Percentiles rank a stretch among this genome's conserved stretches.
Evolutionary conservation across 2,888 invertebrate genomes (phyloP).

Genomic region (Dynastes tityus): DNA sequence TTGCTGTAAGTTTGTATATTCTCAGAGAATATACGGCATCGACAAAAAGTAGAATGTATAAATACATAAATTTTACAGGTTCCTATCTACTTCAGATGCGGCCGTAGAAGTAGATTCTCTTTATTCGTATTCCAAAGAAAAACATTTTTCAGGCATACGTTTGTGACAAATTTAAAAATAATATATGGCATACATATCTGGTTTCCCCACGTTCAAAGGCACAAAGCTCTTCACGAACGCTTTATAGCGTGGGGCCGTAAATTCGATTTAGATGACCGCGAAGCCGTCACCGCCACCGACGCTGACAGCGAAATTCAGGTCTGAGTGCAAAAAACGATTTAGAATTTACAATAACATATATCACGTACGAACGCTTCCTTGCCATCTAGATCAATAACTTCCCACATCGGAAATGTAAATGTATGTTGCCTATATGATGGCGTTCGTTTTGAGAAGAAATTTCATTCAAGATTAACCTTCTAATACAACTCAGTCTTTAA

Average conservation of each 20-base stretch:
- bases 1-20: too few species aligned
- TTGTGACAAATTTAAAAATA: slow-evolving; percentile 68
- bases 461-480: too few species aligned
- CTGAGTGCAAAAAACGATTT: slow-evolving; percentile 64
- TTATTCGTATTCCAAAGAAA: slow-evolving; percentile 49
- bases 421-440: not conserved
- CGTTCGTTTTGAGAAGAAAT: not conserved
- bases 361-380: slow-evolving; percentile 11
- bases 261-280: slow-evolving; percentile 69
- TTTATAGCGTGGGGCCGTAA: slow-evolving; percentile 64
- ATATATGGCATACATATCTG: slow-evolving; percentile 67
- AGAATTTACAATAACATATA: slow-evolving; percentile 51
- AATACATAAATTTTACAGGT: slow-evolving; percentile 6
- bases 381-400: slow-evolving; percentile 24
- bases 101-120: slow-evolving; percentile 12
- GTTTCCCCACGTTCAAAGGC: slow-evolving; percentile 54
- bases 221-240: slow-evolving; percentile 60
- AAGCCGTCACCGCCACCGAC: slow-evolving; percentile 58
- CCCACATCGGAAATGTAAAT: not conserved
- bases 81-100: not conserved
- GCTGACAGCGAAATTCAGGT: slow-evolving; percentile 60
- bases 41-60: not conserved
- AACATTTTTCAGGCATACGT: slow-evolving; percentile 62
- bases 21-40: not conserved
- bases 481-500: too few species aligned